Base-by-base conservation (phyloP, 2,888 invertebrate genomes). In the Cheilosia soror region DNA sequence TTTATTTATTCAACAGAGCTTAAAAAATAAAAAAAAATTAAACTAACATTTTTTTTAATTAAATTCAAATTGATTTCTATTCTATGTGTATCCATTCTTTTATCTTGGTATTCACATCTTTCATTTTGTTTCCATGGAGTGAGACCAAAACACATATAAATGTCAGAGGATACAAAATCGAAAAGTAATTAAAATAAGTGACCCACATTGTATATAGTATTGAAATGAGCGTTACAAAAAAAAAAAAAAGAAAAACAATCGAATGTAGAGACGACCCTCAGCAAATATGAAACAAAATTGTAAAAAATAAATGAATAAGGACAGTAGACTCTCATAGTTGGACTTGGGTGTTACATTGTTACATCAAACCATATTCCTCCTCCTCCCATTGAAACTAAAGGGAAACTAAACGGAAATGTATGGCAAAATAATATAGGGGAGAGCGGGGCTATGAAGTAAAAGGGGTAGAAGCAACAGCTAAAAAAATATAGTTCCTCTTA, bases 131-230 rank as follows among this genome's bases (percentile, higher is more conserved):
- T 42, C 7, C 15, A 11, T 15, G 5, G 31, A 6, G 47, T 31
- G 47, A 15, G 31, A 63, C 29, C 20, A 44, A 47, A 29, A 47
- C 25, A 62, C 51, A 57, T n/a, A 1, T n/a, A 3, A 13, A 68
- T 65, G 44, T 65, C 80, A 68, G 68, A 69, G 31, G 42, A 69
- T 11, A 80, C 49, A 68, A 75, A 68, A 76, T 69, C 29, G 63
- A 81, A 81, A 81, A 76, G 81, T 81, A 76, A 81, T 81, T 81
- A 81, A 69, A 76, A 63, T 81, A 71, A 71, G 58, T 81, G 76
- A 76, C 81, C 81, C 69, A 81, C 33, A 81, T 81, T 76, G 63
- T 65, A 15, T 42, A n/a, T n/a, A n/a, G 5, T 5, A 55, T 49
- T 49, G 29, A 68, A 75, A 68, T 55, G 29, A 57, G 40, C 31